Evolutionary conservation across 2,797 vertebrate genomes (phyloP), one percentile per base, ranked within the genome.

Genomic region (Scomberomorus guttatus): DNA sequence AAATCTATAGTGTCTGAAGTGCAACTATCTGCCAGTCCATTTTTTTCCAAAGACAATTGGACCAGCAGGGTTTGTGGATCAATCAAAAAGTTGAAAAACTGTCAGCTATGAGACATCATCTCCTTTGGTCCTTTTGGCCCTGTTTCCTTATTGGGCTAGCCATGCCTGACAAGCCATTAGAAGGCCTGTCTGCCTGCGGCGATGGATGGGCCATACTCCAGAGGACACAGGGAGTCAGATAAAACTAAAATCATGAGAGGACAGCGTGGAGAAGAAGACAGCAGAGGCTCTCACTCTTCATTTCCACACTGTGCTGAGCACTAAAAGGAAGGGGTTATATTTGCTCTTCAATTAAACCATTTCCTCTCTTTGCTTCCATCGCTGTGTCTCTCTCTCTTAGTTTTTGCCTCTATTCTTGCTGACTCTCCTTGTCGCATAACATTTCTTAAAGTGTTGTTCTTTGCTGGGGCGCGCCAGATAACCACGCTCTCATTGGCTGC

Each of bases 21-120:
- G 1, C 17, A 83, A 78, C 64, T 32, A 54, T 64, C 52, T 77
- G 44, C 68, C 77, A 67, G 52, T 72, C 48, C 4, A 12, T 54
- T 50, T 74, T 44, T 51, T 27, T 9, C 27, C 20, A 61, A 39
- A 84, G 80, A 89, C 84, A 87, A 79, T 77, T 71, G 75, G 70
- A 88, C 71, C 81, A 82, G 85, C 75, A 59, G 78, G 82, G 82
- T 83, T 77, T 89, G 79, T 81, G 84, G 83, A 81, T 84, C 80
- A 84, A 82, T 90, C 87, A 87, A 75, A 87, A 76, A 65, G 75
- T 39, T 75, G 76, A 81, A 85, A 87, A 89, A 82, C 69, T 85
- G 89, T 91, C 92, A 90, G 81, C 84, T 83, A 66, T 85, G 84
- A 93, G 80, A 86, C 82, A 86, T 92, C 69, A 59, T 80, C 83